A percentile compares a stretch with the other conserved stretches of the same genome.
Evolutionary conservation across 2,888 invertebrate genomes (phyloP).

Genomic region (Crioceris asparagi): DNA sequence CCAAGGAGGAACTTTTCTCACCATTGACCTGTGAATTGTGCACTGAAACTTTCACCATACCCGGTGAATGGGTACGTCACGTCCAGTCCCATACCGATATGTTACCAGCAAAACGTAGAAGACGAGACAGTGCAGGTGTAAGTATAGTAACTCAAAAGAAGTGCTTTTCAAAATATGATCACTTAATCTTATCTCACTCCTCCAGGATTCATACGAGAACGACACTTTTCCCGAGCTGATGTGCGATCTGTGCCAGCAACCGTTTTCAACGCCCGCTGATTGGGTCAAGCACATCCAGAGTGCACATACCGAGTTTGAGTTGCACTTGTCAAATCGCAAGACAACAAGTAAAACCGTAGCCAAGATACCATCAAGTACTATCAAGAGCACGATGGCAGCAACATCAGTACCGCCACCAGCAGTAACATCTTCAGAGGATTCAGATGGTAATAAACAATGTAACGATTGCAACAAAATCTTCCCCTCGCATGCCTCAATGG

Average conservation of each 20-base stretch:
- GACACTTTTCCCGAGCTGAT: constrained; percentile 60
- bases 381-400: not conserved
- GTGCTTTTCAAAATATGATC: not conserved
- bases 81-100: constrained; percentile 67
- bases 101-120: constrained; percentile 45
- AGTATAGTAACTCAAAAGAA: too few species aligned
- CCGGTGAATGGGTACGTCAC: constrained; percentile 75
- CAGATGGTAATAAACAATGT: constrained; percentile 47
- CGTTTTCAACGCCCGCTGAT: constrained; percentile 69
- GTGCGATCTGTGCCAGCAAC: constrained; percentile 67
- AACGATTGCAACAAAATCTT: constrained; percentile 61
- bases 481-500: constrained; percentile 69
- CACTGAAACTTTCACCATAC: constrained; percentile 70
- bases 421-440: not conserved
- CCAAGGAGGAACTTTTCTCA: constrained; percentile 59
- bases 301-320: constrained; percentile 69
- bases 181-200: constrained; percentile 19
- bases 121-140: constrained; percentile 41
- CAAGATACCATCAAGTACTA: not conserved
- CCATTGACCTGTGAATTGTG: constrained; percentile 75
- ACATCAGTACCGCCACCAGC: not conserved
- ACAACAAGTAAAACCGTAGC: not conserved
- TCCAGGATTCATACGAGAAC: constrained; percentile 55
- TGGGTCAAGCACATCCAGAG: constrained; percentile 82
- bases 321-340: constrained; percentile 61